phyloP scores from a whole-genome alignment of 2,113 vertebrate genomes.

The Sorex fumeus region DNA sequence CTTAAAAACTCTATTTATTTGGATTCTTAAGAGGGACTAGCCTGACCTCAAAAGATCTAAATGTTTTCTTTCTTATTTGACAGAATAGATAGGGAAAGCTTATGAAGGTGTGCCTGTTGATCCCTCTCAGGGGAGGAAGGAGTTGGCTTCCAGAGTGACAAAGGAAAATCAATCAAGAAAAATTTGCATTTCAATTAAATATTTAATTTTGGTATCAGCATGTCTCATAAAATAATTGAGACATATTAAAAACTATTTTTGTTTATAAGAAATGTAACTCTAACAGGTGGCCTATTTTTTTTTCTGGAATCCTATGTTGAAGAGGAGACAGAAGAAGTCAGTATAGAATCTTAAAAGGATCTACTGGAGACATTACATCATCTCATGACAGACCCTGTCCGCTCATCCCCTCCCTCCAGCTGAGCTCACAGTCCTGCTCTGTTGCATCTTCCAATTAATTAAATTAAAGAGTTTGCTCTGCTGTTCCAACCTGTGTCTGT shows the following conservation, averaged over 20 bases:
- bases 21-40: not conserved
- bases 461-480: not conserved
- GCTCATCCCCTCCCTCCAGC: not conserved
- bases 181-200: conserved; percentile 48
- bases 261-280: conserved; percentile 3
- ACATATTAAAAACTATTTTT: not conserved
- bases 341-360: not conserved
- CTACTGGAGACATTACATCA: no score
- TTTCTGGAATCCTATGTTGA: not conserved
- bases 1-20: not conserved
- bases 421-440: not conserved
- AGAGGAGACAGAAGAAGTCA: not conserved
- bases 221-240: not conserved
- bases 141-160: not conserved
- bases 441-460: not conserved
- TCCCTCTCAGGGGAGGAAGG: not conserved
- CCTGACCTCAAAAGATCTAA: conserved; percentile 14
- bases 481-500: not conserved
- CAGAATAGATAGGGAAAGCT: not conserved
- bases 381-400: not conserved
- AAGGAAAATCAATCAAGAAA: conserved; percentile 30
- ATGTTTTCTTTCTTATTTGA: conserved; percentile 25
- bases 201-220: conserved; percentile 15
- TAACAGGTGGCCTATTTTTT: not conserved
- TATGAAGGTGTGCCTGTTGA: not conserved